A percentile compares a stretch with the other conserved stretches of the same genome.
These are phyloP conservation scores for Scrobipalpa atriplicella DNA, from an alignment of 2,888 invertebrate species.

Conservation along the genomic window DNA sequence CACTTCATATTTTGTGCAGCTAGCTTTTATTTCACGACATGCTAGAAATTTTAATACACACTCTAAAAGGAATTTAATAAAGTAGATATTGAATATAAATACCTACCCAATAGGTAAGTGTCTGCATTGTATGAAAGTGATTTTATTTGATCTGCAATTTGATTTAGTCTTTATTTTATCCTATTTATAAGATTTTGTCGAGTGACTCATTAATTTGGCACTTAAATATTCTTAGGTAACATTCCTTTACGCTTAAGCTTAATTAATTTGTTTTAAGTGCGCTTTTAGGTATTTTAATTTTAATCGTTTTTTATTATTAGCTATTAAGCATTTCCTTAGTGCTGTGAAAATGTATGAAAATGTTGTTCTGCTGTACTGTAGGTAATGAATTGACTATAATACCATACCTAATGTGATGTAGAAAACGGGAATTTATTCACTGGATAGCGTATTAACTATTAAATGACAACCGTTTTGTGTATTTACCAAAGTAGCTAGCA, in stretches of 20 bases:
- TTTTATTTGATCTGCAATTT: conserved; percentile 8
- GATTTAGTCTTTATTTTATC: neutral
- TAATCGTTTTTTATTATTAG: neutral
- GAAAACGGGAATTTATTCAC: conserved; percentile 3
- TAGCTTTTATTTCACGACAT: too few species aligned
- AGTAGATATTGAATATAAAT: too few species aligned
- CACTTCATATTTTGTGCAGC: too few species aligned
- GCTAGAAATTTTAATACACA: too few species aligned
- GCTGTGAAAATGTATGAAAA: neutral
- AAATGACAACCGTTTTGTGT: neutral
- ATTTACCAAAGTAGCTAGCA: neutral
- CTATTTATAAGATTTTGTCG: neutral
- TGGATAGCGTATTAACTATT: neutral
- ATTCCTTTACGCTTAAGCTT: conserved; percentile 1
- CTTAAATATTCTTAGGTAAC: neutral
- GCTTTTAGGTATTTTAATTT: neutral
- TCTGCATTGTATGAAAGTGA: neutral
- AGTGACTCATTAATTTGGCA: neutral
- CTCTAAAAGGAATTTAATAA: too few species aligned
- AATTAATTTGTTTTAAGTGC: neutral
- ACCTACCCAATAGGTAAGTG: neutral
- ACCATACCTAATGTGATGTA: neutral
- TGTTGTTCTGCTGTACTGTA: neutral
- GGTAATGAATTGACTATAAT: neutral
- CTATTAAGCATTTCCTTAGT: neutral